Conservation (phyloP, 2,113 vertebrate species). For the Trematocara marginatum region DNA sequence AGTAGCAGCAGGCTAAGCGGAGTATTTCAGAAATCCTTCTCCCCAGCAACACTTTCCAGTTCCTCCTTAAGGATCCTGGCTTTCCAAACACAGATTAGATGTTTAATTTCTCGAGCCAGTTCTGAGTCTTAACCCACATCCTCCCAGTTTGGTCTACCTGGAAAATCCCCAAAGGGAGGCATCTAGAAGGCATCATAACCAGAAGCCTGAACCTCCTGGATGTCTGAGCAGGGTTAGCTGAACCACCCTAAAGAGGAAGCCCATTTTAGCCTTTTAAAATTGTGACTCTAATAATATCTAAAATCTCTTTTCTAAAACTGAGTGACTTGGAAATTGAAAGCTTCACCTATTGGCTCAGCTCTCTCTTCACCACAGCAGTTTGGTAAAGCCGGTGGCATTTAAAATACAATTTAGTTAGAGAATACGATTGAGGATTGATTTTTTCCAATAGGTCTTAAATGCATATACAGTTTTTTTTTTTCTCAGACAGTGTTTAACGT, state of each 20-base stretch:
- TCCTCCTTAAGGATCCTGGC: accelerated
- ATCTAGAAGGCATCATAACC: not conserved
- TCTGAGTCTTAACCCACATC: not conserved
- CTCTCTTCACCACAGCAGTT: not conserved
- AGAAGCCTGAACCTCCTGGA: not conserved
- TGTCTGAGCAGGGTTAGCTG: not conserved
- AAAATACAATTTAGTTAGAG: not conserved
- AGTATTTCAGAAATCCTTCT: not conserved
- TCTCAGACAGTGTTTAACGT: not conserved
- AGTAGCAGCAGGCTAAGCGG: not conserved
- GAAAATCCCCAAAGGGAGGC: not conserved
- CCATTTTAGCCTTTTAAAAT: not conserved
- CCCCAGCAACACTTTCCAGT: not conserved
- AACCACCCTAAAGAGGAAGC: not conserved
- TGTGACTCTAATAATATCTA: not conserved
- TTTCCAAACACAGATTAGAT: not conserved
- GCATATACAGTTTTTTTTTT: not conserved
- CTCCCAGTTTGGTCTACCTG: not conserved
- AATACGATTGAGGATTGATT: not conserved
- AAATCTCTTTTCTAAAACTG: not conserved
- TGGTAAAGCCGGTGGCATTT: not conserved
- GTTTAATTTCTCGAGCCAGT: not conserved
- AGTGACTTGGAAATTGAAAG: not conserved
- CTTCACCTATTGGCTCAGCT: not conserved
- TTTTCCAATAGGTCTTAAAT: not conserved